Evolutionary conservation across 2,888 invertebrate genomes (phyloP).

Genomic region (Mesorhabditis spiculigera): DNA sequence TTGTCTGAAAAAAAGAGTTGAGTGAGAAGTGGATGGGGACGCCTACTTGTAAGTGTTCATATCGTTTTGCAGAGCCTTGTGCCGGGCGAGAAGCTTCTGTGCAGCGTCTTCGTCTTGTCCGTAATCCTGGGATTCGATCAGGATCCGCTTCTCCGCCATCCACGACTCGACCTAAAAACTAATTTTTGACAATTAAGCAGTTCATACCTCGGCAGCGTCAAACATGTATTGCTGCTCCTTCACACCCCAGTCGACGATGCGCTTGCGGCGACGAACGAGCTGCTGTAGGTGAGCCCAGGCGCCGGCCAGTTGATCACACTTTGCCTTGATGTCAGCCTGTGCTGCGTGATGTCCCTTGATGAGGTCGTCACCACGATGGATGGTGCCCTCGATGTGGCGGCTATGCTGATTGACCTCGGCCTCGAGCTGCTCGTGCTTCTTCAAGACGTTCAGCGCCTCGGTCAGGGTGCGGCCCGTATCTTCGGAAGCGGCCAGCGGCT

Average conservation of each 20-base stretch:
- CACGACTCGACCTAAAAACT: constrained; percentile 75
- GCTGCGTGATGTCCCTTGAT: constrained; percentile 78
- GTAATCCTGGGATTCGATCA: constrained; percentile 75
- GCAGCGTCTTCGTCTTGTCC: constrained; percentile 86
- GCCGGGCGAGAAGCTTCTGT: constrained; percentile 86
- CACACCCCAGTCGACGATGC: constrained; percentile 72
- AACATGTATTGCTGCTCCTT: constrained; percentile 74
- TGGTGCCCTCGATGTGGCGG: constrained; percentile 77
- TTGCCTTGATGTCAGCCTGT: constrained; percentile 73
- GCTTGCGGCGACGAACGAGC: constrained; percentile 34
- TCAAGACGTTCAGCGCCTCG: constrained; percentile 83
- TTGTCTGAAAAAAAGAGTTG: constrained; percentile 19
- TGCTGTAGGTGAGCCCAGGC: constrained; percentile 60
- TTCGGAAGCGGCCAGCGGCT: constrained; percentile 72
- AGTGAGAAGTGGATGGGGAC: too few species aligned
- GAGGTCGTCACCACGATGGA: constrained; percentile 75
- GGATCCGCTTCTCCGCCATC: constrained; percentile 81
- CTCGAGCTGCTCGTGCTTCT: constrained; percentile 84
- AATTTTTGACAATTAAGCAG: not conserved
- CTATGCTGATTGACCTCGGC: constrained; percentile 83
- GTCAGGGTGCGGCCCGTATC: constrained; percentile 78
- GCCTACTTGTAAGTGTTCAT: constrained; percentile 41
- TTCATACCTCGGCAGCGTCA: constrained; percentile 46
- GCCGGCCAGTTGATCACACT: constrained; percentile 67
- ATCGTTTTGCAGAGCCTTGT: constrained; percentile 71